phyloP scores from a whole-genome alignment of 1,140 invertebrate species.

The Micrasema minimum region DNA sequence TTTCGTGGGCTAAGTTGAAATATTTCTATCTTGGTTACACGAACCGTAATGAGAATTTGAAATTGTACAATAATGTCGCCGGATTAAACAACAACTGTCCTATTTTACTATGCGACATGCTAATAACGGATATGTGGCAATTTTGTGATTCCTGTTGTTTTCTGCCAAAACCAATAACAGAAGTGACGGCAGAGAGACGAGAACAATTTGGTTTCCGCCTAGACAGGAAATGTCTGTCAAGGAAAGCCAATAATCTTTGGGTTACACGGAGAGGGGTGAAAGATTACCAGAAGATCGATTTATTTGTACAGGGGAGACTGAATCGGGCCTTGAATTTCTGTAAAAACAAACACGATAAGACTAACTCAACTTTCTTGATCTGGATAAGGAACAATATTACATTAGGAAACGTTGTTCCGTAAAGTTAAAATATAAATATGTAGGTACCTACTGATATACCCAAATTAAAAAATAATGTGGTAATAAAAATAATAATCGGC shows the following conservation, averaged over 20 bases:
- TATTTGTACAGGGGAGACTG: constrained; percentile 21
- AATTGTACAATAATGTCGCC: too few relatives aligned
- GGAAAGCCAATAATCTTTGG: constrained; percentile 46
- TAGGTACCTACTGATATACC: too few relatives aligned
- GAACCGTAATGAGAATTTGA: too few relatives aligned
- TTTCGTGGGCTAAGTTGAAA: background rate
- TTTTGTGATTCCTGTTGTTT: constrained; percentile 10
- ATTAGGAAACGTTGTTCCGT: too few relatives aligned
- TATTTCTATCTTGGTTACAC: too few relatives aligned
- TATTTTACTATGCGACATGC: too few relatives aligned
- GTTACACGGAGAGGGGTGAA: background rate
- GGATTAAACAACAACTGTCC: too few relatives aligned
- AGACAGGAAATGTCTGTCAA: constrained; percentile 47
- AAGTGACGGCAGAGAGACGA: constrained; percentile 17
- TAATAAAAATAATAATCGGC: too few relatives aligned
- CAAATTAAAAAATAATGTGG: too few relatives aligned
- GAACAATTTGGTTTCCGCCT: constrained; percentile 33
- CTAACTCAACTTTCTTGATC: too few relatives aligned
- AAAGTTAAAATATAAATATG: too few relatives aligned
- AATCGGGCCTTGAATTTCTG: background rate
- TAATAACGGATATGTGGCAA: constrained; percentile 13
- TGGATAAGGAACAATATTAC: too few relatives aligned
- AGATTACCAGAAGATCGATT: constrained; percentile 13
- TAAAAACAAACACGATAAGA: constrained; percentile 20
- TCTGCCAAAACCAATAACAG: constrained; percentile 5